phyloP scores from a whole-genome alignment of 2,888 invertebrate species.

The Xestia rhomboidea region DNA sequence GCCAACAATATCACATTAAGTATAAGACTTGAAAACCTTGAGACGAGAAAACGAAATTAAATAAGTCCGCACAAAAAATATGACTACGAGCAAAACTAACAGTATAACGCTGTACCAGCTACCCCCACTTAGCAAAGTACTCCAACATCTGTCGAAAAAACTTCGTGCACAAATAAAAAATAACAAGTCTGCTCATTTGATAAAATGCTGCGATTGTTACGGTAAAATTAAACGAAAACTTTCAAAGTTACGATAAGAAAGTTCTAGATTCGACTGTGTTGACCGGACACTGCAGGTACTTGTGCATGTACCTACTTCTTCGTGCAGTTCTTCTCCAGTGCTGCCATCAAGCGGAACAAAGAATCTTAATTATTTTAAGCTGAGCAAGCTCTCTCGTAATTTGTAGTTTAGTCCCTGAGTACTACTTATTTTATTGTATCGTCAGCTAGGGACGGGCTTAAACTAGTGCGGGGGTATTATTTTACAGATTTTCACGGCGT shows the following conservation, averaged over 20 bases:
- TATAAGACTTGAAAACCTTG: constrained; percentile 34
- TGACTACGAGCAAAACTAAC: constrained; percentile 56
- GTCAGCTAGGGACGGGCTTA: constrained; percentile 82
- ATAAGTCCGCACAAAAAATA: constrained; percentile 58
- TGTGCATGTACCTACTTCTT: not conserved
- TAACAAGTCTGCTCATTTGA: constrained; percentile 65
- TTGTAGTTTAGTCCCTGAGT: constrained; percentile 83
- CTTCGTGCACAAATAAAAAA: constrained; percentile 63
- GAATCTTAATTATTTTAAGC: constrained; percentile 89
- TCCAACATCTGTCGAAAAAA: constrained; percentile 69
- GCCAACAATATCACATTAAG: constrained; percentile 15
- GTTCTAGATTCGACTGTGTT: constrained; percentile 46
- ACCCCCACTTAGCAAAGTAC: constrained; percentile 62
- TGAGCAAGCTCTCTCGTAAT: constrained; percentile 84
- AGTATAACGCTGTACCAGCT: constrained; percentile 53
- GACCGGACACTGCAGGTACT: constrained; percentile 62
- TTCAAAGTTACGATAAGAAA: constrained; percentile 60
- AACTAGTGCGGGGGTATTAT: constrained; percentile 83
- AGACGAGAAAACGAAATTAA: constrained; percentile 51
- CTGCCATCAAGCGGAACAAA: constrained; percentile 81
- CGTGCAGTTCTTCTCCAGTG: constrained; percentile 58
- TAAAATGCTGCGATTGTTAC: constrained; percentile 64
- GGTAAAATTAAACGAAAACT: constrained; percentile 64
- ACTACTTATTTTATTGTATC: constrained; percentile 87
- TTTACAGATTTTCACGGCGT: constrained; percentile 85